phyloP scores from a whole-genome alignment of 92 coral and sea anemone species.

The Blastomussa wellsi region DNA sequence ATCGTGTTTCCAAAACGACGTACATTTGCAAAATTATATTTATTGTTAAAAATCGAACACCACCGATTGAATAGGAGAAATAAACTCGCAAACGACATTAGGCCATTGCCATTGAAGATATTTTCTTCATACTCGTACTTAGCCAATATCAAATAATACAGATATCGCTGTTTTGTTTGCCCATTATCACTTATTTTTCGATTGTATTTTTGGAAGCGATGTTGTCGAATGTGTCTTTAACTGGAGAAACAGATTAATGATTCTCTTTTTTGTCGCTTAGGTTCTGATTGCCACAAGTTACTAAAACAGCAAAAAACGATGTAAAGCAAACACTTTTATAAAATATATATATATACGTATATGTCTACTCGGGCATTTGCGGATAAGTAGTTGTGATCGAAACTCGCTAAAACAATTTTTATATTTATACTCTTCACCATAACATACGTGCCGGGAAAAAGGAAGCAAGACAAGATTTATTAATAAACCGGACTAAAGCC shows the following conservation, averaged over 20 bases:
- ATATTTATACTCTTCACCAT: background rate
- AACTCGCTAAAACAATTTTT: background rate
- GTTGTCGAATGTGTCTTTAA: constrained; percentile 18
- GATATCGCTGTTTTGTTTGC: constrained; percentile 24
- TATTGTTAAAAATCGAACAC: background rate
- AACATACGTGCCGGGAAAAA: background rate
- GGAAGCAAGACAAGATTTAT: constrained; percentile 2
- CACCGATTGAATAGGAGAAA: background rate
- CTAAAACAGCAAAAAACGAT: background rate
- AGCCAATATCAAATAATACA: constrained; percentile 14
- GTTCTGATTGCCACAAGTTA: background rate
- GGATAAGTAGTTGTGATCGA: background rate
- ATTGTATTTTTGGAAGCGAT: background rate
- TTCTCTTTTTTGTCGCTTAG: background rate
- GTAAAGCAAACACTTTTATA: background rate
- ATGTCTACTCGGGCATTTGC: background rate
- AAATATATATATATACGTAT: no score
- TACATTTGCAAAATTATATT: background rate
- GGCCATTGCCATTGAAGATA: constrained; percentile 5
- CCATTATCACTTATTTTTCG: constrained; percentile 20
- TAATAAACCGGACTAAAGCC: background rate
- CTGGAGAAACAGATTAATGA: constrained; percentile 3
- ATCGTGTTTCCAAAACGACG: constrained; percentile 4
- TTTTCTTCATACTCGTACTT: background rate
- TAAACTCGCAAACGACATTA: background rate